These are phyloP conservation scores for Parelbella ahira DNA, from an alignment of 2,888 invertebrate genomes.

Conservation along the genomic window DNA sequence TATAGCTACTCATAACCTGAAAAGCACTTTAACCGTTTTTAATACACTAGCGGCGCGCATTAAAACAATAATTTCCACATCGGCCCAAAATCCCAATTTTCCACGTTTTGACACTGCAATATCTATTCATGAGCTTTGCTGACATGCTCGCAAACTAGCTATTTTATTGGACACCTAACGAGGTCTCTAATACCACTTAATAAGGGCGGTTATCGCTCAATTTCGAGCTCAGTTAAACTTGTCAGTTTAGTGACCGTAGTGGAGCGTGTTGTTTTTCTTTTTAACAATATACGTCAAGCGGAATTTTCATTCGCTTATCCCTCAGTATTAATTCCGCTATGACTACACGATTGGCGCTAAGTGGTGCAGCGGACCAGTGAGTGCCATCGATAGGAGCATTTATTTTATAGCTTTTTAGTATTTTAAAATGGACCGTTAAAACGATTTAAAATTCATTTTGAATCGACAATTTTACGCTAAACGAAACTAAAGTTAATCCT, in stretches of 20 bases:
- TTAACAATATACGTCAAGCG: slow-evolving; percentile 11
- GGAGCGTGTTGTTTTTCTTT: slow-evolving; percentile 15
- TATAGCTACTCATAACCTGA: too few relatives aligned
- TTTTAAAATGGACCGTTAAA: slow-evolving; percentile 1
- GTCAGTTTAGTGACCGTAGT: slow-evolving; percentile 4
- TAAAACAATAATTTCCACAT: slow-evolving; percentile 33
- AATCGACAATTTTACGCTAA: too few relatives aligned
- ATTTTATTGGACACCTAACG: neutral
- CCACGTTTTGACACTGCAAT: slow-evolving; percentile 66
- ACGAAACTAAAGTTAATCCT: too few relatives aligned
- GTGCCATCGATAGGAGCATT: slow-evolving; percentile 6
- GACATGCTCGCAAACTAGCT: slow-evolving; percentile 33
- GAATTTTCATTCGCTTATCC: slow-evolving; percentile 14
- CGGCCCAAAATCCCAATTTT: slow-evolving; percentile 53
- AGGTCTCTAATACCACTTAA: neutral
- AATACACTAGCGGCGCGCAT: slow-evolving; percentile 1
- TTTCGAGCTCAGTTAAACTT: slow-evolving; percentile 1
- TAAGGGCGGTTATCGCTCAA: slow-evolving; percentile 3
- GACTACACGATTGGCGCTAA: slow-evolving; percentile 12
- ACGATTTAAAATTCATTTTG: too few relatives aligned
- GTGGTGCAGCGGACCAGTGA: slow-evolving; percentile 12
- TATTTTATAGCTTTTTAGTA: slow-evolving; percentile 5
- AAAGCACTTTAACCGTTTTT: slow-evolving; percentile 10
- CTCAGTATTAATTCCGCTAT: slow-evolving; percentile 14
- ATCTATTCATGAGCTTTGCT: slow-evolving; percentile 68